These are phyloP conservation scores for Hylyphantes graminicola DNA, from an alignment of 1,140 invertebrate species.

Conservation along the genomic window DNA sequence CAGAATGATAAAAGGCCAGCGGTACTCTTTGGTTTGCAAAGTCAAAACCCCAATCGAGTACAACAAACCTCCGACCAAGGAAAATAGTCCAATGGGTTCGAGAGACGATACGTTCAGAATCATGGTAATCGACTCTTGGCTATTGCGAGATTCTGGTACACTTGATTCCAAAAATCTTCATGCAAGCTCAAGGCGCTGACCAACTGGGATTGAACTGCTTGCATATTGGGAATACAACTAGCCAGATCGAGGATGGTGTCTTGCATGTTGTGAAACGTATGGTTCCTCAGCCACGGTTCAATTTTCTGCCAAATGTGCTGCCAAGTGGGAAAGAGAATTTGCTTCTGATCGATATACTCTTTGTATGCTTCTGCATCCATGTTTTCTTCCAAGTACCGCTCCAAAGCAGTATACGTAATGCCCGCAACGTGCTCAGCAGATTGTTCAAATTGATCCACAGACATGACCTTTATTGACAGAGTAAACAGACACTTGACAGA, in stretches of 20 bases:
- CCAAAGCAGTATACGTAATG: not conserved
- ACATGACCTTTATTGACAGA: too few relatives aligned
- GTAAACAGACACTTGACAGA: too few relatives aligned
- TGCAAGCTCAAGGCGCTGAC: not conserved
- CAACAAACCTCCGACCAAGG: conserved; percentile 1
- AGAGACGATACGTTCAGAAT: not conserved
- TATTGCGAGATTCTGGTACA: conserved; percentile 6
- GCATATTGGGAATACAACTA: not conserved
- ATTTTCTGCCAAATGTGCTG: not conserved
- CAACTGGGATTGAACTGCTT: not conserved
- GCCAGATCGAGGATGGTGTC: not conserved
- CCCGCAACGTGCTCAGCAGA: not conserved
- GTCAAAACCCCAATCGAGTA: conserved; percentile 19
- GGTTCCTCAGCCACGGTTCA: not conserved
- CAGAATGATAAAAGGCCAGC: conserved; percentile 14
- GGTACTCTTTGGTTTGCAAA: not conserved
- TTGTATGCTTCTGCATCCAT: not conserved
- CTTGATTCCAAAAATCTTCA: conserved; percentile 39
- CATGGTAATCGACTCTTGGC: not conserved
- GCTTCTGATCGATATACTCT: not conserved
- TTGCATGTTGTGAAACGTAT: not conserved
- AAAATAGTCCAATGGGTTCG: conserved; percentile 12
- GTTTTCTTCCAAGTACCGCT: not conserved
- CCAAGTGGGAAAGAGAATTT: not conserved
- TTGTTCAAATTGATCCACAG: not conserved